Percentiles rank a stretch among this genome's conserved stretches.
phyloP scores from a whole-genome alignment of 2,888 invertebrate genomes.

The Aspidiotus rigidus region DNA sequence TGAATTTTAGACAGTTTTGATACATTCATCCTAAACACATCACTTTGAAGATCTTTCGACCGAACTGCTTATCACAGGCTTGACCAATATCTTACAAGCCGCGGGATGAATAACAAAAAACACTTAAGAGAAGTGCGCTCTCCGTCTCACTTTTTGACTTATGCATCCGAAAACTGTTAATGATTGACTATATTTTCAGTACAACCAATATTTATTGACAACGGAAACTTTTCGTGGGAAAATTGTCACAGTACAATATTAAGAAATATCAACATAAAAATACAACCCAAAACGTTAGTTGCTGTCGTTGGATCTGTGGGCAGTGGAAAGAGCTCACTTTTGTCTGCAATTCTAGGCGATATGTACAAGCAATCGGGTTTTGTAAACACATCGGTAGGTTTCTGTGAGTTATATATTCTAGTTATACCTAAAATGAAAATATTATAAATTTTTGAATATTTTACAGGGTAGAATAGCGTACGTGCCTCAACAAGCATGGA shows the following conservation, averaged over 20 bases:
- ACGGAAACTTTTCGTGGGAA: slow-evolving; percentile 85
- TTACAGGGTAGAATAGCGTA: slow-evolving; percentile 59
- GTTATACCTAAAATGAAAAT: neutral
- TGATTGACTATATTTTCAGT: slow-evolving; percentile 44
- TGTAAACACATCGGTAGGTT: slow-evolving; percentile 57
- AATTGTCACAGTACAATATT: slow-evolving; percentile 50
- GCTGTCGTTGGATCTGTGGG: slow-evolving; percentile 85
- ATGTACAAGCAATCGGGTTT: slow-evolving; percentile 75
- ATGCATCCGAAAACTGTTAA: no score
- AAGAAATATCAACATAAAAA: slow-evolving; percentile 63
- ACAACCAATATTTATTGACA: slow-evolving; percentile 71
- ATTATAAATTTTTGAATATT: slow-evolving; percentile 1
- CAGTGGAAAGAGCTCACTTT: slow-evolving; percentile 77
- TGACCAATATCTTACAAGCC: no score
- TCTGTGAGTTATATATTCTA: no score
- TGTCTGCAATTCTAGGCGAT: slow-evolving; percentile 80
- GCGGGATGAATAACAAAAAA: no score
- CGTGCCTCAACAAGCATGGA: slow-evolving; percentile 95
- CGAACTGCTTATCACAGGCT: no score
- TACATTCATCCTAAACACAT: no score
- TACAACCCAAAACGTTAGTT: slow-evolving; percentile 59
- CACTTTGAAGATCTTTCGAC: no score
- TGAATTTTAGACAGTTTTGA: no score
- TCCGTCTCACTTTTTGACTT: no score
- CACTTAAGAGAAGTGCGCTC: no score